phyloP scores from a whole-genome alignment of 2,797 vertebrate genomes.

The Choloepus didactylus region DNA sequence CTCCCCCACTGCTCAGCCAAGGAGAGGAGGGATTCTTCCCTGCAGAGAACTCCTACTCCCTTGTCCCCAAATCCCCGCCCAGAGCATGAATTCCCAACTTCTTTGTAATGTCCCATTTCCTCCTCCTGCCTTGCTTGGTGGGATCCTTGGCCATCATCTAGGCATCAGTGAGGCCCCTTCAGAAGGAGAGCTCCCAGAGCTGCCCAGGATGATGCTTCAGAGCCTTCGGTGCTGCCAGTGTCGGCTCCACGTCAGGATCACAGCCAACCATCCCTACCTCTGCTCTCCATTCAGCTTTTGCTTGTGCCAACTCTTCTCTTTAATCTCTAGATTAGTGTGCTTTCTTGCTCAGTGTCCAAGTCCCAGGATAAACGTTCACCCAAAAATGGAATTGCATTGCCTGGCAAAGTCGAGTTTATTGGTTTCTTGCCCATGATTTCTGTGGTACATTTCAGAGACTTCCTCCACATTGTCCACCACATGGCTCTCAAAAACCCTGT shows the following conservation, averaged over 20 bases:
- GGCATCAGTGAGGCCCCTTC: not conserved
- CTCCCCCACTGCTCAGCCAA: not conserved
- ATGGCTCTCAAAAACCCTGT: conserved; percentile 49
- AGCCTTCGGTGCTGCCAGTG: no score
- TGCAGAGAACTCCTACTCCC: not conserved
- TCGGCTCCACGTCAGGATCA: not conserved
- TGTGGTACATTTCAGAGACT: conserved; percentile 68
- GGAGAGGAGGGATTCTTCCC: not conserved
- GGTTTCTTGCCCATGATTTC: conserved; percentile 43
- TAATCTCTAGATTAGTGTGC: not conserved
- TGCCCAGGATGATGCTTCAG: no score
- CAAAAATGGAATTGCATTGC: not conserved
- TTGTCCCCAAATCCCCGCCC: not conserved
- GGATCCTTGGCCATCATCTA: rapidly evolving
- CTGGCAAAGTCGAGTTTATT: not conserved
- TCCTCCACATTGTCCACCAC: not conserved
- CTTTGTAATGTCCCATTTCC: not conserved
- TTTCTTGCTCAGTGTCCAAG: not conserved
- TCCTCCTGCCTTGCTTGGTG: not conserved
- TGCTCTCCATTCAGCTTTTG: not conserved
- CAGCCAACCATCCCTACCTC: no score
- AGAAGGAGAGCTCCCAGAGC: not conserved
- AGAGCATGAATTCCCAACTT: not conserved
- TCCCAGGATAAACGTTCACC: not conserved
- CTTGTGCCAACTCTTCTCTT: not conserved